A percentile compares a stretch with the other conserved stretches of the same genome.
Conservation (phyloP, 2,888 invertebrate species). For the Epistrophe grossulariae region DNA sequence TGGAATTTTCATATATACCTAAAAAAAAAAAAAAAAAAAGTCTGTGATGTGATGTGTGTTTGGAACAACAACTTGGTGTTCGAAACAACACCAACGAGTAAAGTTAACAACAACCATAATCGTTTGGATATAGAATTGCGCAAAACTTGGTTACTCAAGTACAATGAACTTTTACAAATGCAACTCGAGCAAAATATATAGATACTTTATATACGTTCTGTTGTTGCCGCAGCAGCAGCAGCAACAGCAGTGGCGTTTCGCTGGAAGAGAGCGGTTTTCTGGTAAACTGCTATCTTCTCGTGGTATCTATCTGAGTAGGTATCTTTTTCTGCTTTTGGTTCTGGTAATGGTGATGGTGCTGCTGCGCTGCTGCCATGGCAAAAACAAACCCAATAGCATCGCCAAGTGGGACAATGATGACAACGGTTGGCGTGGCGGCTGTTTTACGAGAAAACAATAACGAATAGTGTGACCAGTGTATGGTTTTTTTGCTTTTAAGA, state of each 20-base stretch:
- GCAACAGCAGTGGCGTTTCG: background rate
- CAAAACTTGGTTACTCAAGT: constrained; percentile 76
- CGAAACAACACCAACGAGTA: constrained; percentile 34
- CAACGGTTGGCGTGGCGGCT: constrained; percentile 15
- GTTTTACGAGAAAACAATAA: constrained; percentile 39
- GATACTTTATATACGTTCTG: too few species aligned
- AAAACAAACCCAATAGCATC: constrained; percentile 42
- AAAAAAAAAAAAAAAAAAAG: too few species aligned
- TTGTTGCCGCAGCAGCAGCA: background rate
- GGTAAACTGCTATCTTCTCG: constrained; percentile 44
- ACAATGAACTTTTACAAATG: constrained; percentile 66
- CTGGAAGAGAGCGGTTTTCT: constrained; percentile 51
- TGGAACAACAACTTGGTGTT: constrained; percentile 49
- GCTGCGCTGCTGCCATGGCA: constrained; percentile 21
- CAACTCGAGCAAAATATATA: constrained; percentile 62
- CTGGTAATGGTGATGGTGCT: background rate
- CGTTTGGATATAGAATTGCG: constrained; percentile 54
- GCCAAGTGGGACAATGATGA: constrained; percentile 52
- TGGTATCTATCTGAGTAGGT: constrained; percentile 31
- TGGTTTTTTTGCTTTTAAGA: background rate
- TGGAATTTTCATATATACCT: constrained; percentile 1
- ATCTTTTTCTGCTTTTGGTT: constrained; percentile 25
- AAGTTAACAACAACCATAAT: constrained; percentile 17
- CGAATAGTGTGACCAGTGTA: background rate
- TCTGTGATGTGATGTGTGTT: constrained; percentile 37